A percentile compares a stretch with the other conserved stretches of the same genome.
phyloP scores from a whole-genome alignment of 2,888 invertebrate species.

The Junonia oenone region DNA sequence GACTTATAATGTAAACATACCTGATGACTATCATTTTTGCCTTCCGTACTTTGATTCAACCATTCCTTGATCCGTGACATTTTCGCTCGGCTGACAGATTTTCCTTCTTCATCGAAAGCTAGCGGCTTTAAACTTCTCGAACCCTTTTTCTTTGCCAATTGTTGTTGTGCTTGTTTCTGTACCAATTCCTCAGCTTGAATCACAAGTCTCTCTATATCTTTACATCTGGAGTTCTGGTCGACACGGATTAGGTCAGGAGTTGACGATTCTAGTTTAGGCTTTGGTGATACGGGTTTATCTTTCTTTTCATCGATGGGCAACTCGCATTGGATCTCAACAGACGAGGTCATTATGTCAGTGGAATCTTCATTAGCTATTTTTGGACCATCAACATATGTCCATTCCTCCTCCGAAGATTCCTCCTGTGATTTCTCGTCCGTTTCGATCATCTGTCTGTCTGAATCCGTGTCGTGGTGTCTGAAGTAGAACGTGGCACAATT shows the following conservation, averaged over 20 bases:
- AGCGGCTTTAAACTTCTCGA: constrained; percentile 74
- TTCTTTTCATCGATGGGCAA: constrained; percentile 57
- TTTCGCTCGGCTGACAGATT: constrained; percentile 74
- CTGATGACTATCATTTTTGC: constrained; percentile 62
- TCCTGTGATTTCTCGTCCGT: constrained; percentile 69
- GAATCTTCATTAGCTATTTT: constrained; percentile 68
- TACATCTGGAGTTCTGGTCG: constrained; percentile 72
- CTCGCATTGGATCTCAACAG: constrained; percentile 71
- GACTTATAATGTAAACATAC: constrained; percentile 34
- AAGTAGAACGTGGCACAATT: constrained; percentile 92
- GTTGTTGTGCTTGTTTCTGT: constrained; percentile 70
- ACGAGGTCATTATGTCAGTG: constrained; percentile 74
- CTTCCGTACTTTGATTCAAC: constrained; percentile 79
- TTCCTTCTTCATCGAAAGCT: constrained; percentile 73
- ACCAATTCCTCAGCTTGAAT: constrained; percentile 90
- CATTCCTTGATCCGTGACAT: constrained; percentile 85
- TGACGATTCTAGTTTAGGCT: constrained; percentile 56
- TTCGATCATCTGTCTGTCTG: constrained; percentile 83
- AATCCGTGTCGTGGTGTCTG: constrained; percentile 92
- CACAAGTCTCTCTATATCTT: constrained; percentile 86
- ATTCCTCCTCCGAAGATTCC: constrained; percentile 78
- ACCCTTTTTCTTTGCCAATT: constrained; percentile 70
- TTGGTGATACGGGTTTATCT: constrained; percentile 47
- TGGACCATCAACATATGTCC: constrained; percentile 81
- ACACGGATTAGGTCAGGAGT: constrained; percentile 71